These are phyloP conservation scores for Luehdorfia chinensis DNA, from an alignment of 1,140 invertebrate genomes.

Conservation along the genomic window DNA sequence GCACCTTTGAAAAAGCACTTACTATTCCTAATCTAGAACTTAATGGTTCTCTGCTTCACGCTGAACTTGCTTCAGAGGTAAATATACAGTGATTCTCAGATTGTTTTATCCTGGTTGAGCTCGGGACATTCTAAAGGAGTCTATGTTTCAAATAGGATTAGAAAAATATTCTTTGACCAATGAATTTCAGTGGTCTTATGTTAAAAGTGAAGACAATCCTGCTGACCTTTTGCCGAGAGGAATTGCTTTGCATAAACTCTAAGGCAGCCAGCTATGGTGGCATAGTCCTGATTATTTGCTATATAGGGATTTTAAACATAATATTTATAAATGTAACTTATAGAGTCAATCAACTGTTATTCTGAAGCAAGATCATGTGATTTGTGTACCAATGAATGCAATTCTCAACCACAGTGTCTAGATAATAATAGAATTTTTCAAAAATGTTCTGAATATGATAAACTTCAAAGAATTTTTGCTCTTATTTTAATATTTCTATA, in stretches of 20 bases:
- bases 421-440: not conserved
- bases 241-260: too few relatives aligned
- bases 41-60: not conserved
- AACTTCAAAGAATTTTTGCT: constrained; percentile 2
- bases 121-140: not conserved
- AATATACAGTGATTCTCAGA: not conserved
- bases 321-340: too few relatives aligned
- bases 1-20: not conserved
- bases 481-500: constrained; percentile 3
- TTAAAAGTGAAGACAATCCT: too few relatives aligned
- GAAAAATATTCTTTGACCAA: too few relatives aligned
- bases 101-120: not conserved
- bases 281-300: not conserved
- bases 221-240: too few relatives aligned
- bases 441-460: constrained; percentile 3
- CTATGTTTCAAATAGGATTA: too few relatives aligned
- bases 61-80: not conserved
- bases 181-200: too few relatives aligned
- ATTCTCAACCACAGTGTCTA: too few relatives aligned
- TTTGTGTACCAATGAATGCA: constrained; percentile 13
- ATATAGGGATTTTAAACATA: not conserved
- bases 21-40: not conserved
- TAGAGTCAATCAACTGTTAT: too few relatives aligned
- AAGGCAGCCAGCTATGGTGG: not conserved
- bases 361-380: constrained; percentile 11